Evolutionary conservation across 2,888 invertebrate genomes (phyloP).

Genomic region (Conistra vaccinii): DNA sequence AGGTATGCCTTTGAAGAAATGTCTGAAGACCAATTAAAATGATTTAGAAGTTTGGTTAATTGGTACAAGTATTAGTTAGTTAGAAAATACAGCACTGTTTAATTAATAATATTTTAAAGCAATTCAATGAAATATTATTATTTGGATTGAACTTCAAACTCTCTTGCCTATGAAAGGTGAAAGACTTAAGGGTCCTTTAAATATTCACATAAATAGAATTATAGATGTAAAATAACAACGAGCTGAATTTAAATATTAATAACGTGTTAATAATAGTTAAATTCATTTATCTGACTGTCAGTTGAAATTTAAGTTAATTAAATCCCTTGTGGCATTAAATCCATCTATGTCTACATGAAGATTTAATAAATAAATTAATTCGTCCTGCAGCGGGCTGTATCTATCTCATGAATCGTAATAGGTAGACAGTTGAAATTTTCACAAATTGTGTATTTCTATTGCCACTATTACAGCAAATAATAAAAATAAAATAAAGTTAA

Average conservation of each 20-base stretch:
- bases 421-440: no score
- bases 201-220: not conserved
- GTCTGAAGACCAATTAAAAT: not conserved
- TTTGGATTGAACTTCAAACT: not conserved
- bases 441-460: no score
- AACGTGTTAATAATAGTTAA: not conserved
- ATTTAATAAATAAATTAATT: not conserved
- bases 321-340: not conserved
- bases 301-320: not conserved
- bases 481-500: no score
- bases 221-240: not conserved
- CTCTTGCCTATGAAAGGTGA: not conserved
- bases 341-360: not conserved
- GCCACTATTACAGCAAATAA: no score
- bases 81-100: not conserved
- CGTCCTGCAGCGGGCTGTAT: not conserved
- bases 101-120: not conserved
- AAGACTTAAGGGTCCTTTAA: not conserved
- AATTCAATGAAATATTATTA: not conserved
- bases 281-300: not conserved
- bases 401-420: no score
- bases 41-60: not conserved
- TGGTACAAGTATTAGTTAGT: not conserved
- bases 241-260: not conserved
- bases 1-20: not conserved